These are phyloP conservation scores for Petrolisthes manimaculis DNA, from an alignment of 2,888 invertebrate genomes.

Conservation along the genomic window DNA sequence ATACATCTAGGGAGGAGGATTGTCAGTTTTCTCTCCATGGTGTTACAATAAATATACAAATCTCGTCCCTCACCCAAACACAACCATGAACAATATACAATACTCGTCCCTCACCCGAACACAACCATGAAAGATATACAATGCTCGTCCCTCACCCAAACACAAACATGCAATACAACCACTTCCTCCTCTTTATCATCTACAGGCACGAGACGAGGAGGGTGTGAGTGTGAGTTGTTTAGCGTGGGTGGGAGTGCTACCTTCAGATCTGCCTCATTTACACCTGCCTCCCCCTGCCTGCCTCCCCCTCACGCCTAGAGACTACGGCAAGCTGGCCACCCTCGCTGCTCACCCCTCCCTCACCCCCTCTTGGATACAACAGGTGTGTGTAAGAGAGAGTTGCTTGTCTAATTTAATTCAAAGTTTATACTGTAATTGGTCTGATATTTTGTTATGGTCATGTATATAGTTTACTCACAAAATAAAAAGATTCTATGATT, in stretches of 20 bases:
- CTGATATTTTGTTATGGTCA: too few relatives aligned
- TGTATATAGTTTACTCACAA: too few relatives aligned
- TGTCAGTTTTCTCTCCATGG: too few relatives aligned
- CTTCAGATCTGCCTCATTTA: constrained; percentile 57
- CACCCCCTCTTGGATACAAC: constrained; percentile 49
- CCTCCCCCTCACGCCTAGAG: constrained; percentile 62
- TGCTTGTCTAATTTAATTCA: too few relatives aligned
- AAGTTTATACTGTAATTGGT: too few relatives aligned
- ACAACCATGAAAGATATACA: too few relatives aligned
- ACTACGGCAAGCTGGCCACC: constrained; percentile 62
- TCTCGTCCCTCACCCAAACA: too few relatives aligned
- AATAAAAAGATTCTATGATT: too few relatives aligned
- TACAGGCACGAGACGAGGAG: constrained; percentile 52
- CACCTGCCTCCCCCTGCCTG: constrained; percentile 55
- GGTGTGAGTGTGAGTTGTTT: constrained; percentile 47
- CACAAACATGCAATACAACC: too few relatives aligned
- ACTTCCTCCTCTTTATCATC: neutral
- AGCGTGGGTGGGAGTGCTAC: constrained; percentile 62
- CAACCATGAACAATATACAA: neutral
- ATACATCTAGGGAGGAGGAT: neutral
- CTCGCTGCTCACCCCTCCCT: constrained; percentile 63
- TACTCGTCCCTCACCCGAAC: too few relatives aligned
- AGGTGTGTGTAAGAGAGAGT: constrained; percentile 35
- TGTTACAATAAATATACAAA: too few relatives aligned
- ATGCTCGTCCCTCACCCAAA: too few relatives aligned